These are phyloP conservation scores for Zootoca vivipara DNA, from an alignment of 2,113 vertebrate genomes.

Conservation along the genomic window DNA sequence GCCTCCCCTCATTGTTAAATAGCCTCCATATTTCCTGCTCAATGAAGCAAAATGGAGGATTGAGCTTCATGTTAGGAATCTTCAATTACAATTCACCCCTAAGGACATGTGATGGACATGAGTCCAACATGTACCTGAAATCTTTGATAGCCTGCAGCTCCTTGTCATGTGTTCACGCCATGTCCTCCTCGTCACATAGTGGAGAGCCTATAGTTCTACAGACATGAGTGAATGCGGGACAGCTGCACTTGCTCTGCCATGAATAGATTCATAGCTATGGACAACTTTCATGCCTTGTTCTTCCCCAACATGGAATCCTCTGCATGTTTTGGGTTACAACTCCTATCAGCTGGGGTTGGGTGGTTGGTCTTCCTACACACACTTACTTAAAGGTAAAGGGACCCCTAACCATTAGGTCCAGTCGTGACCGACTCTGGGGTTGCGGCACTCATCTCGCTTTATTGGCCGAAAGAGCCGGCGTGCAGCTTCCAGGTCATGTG, in stretches of 20 bases:
- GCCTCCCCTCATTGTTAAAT: not conserved
- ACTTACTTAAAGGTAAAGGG: no score
- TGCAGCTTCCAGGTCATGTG: no score
- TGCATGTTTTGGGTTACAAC: not conserved
- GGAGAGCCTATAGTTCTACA: not conserved
- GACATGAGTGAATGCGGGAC: not conserved
- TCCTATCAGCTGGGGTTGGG: conserved; percentile 1
- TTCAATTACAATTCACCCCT: not conserved
- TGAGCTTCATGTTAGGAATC: not conserved
- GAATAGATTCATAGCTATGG: not conserved
- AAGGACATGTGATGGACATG: not conserved
- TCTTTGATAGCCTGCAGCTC: not conserved
- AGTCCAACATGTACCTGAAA: not conserved
- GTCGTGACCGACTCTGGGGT: no score
- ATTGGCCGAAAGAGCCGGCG: no score
- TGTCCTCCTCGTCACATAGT: not conserved
- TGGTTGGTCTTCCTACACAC: no score
- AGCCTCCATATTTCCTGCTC: not conserved
- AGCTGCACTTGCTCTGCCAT: not conserved
- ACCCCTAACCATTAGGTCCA: no score
- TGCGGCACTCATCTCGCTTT: no score
- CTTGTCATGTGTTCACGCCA: not conserved
- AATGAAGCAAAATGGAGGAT: not conserved
- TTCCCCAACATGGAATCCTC: conserved; percentile 25
- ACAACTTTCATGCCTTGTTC: not conserved